A percentile compares a stretch with the other conserved stretches of the same genome.
Evolutionary conservation across 2,113 vertebrate genomes (phyloP).

Genomic region (Osmerus mordax): DNA sequence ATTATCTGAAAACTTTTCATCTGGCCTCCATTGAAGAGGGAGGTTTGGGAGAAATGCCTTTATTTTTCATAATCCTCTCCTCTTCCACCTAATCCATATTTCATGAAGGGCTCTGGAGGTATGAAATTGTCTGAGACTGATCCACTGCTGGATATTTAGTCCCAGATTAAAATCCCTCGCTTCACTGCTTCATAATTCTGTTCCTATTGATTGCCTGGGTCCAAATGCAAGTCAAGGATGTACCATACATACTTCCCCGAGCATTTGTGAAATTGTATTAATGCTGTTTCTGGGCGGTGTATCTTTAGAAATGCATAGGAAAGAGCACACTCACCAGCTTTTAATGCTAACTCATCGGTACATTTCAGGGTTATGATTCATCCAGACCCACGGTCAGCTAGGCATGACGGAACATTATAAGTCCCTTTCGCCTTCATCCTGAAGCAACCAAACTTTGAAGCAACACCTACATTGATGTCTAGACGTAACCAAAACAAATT

Average conservation of each 20-base stretch:
- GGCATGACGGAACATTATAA: not conserved
- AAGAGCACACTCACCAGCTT: constrained; percentile 26
- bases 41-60: constrained; percentile 62
- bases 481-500: not conserved
- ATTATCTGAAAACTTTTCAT: constrained; percentile 66
- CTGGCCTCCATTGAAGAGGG: constrained; percentile 47
- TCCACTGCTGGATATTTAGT: constrained; percentile 82
- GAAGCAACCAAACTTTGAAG: constrained; percentile 5
- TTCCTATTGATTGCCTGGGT: constrained; percentile 72
- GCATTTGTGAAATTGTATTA: constrained; percentile 56
- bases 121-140: constrained; percentile 77
- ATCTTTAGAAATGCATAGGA: constrained; percentile 43
- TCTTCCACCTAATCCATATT: constrained; percentile 76
- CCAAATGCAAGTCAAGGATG: constrained; percentile 70
- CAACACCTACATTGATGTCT: constrained; percentile 18
- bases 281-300: constrained; percentile 25
- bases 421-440: not conserved
- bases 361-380: not conserved
- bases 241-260: constrained; percentile 57
- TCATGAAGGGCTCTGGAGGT: constrained; percentile 76
- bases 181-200: constrained; percentile 72
- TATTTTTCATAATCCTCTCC: constrained; percentile 71
- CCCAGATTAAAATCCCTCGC: constrained; percentile 79
- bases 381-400: constrained; percentile 15
- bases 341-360: constrained; percentile 30